These are phyloP conservation scores for Lamellibrachia columna DNA, from an alignment of 2,888 invertebrate species.

Conservation along the genomic window DNA sequence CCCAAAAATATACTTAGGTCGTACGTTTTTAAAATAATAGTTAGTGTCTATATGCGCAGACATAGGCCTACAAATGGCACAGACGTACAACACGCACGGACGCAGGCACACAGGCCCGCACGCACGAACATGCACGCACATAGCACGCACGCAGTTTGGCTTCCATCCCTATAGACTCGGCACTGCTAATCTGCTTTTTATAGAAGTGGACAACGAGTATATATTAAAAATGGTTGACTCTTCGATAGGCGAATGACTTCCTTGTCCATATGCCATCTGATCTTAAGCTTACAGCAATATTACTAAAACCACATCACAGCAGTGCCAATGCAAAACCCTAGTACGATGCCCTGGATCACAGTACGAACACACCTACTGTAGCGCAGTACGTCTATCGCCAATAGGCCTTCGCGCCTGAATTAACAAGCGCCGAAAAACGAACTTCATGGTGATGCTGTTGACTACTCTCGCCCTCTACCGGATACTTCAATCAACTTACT, in stretches of 20 bases:
- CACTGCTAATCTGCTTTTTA: not conserved
- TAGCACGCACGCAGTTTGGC: too few species aligned
- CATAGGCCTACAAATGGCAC: too few species aligned
- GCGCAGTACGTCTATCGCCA: not conserved
- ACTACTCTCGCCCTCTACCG: slow-evolving; percentile 1
- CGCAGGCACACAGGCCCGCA: not conserved
- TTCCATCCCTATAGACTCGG: not conserved
- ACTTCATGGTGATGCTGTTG: not conserved
- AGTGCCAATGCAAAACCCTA: not conserved
- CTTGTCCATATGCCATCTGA: too few species aligned
- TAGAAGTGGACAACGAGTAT: too few species aligned
- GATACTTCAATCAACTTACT: not conserved
- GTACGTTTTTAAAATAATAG: too few species aligned
- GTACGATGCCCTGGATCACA: not conserved
- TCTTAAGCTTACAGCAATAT: not conserved
- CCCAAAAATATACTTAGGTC: too few species aligned
- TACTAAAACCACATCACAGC: not conserved
- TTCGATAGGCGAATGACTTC: too few species aligned
- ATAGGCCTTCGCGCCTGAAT: not conserved
- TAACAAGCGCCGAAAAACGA: not conserved
- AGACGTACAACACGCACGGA: not conserved
- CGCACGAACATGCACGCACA: not conserved
- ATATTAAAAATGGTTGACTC: too few species aligned
- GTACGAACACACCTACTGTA: not conserved
- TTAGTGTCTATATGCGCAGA: too few species aligned